Percentiles rank a stretch among this genome's conserved stretches.
phyloP scores from a whole-genome alignment of 1,140 invertebrate genomes.

The Drosophila mojavensis region DNA sequence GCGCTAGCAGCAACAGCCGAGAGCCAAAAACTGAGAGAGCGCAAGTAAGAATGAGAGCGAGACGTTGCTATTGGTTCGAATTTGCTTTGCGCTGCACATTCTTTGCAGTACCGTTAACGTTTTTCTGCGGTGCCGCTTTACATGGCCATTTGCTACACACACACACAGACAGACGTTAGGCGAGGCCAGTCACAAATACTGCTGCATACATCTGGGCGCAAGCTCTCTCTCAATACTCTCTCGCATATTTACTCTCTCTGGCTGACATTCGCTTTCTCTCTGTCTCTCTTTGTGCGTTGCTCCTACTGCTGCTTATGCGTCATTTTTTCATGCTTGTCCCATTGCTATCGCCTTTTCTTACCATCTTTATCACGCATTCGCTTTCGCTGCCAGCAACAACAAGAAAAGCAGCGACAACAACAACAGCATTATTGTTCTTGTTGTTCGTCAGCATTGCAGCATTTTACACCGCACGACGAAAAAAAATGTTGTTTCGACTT shows the following conservation, averaged over 20 bases:
- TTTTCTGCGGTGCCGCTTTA: slow-evolving; percentile 63
- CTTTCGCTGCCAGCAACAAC: slow-evolving; percentile 47
- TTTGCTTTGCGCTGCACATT: slow-evolving; percentile 65
- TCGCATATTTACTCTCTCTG: slow-evolving; percentile 12
- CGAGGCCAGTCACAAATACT: slow-evolving; percentile 31
- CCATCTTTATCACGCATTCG: slow-evolving; percentile 59
- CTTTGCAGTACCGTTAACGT: slow-evolving; percentile 72
- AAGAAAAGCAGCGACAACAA: slow-evolving; percentile 30
- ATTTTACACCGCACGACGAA: slow-evolving; percentile 59
- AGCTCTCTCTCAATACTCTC: slow-evolving; percentile 19
- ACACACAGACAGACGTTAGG: slow-evolving; percentile 17
- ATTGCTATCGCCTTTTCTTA: slow-evolving; percentile 54
- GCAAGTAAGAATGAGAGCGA: slow-evolving; percentile 4
- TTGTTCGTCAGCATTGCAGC: slow-evolving; percentile 73
- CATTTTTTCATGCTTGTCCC: slow-evolving; percentile 49
- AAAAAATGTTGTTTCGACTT: slow-evolving; percentile 13
- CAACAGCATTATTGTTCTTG: slow-evolving; percentile 14
- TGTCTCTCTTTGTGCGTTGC: slow-evolving; percentile 16
- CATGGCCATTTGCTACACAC: slow-evolving; percentile 71
- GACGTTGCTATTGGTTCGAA: background rate
- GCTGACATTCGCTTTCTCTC: background rate
- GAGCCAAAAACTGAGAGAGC: slow-evolving; percentile 1
- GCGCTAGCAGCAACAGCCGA: slow-evolving; percentile 2
- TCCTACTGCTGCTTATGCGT: slow-evolving; percentile 52
- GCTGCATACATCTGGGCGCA: slow-evolving; percentile 56